A percentile compares a stretch with the other conserved stretches of the same genome.
Conservation (phyloP, 2,888 invertebrate genomes). For the Cephus spinipes region DNA sequence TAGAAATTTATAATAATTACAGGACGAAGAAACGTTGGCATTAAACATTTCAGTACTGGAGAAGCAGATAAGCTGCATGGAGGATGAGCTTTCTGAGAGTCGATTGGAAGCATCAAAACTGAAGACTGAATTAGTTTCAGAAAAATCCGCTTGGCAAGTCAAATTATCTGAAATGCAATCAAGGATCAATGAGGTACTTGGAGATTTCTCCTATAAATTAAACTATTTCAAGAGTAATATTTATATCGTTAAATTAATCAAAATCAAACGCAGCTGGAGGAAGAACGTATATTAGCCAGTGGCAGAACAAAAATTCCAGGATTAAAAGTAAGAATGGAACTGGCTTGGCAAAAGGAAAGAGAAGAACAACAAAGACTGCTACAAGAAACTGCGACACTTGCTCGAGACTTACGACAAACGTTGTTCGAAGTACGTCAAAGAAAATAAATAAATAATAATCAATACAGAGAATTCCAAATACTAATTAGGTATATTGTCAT, state of each 20-base stretch:
- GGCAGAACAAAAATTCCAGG: conserved; percentile 89
- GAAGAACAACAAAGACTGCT: conserved; percentile 91
- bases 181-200: conserved; percentile 80
- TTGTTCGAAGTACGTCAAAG: conserved; percentile 76
- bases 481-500: background rate
- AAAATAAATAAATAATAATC: conserved; percentile 4
- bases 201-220: conserved; percentile 8
- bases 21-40: conserved; percentile 78
- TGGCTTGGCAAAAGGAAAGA: conserved; percentile 94
- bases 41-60: conserved; percentile 79
- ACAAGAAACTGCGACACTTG: conserved; percentile 90
- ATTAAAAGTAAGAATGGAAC: conserved; percentile 86
- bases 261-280: conserved; percentile 75
- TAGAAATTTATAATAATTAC: conserved; percentile 24
- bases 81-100: conserved; percentile 89
- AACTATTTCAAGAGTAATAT: background rate
- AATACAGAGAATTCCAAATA: background rate
- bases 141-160: conserved; percentile 87
- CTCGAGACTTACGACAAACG: conserved; percentile 88
- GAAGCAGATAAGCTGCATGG: conserved; percentile 86
- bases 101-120: conserved; percentile 84
- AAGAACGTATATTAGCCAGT: conserved; percentile 84
- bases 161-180: conserved; percentile 90
- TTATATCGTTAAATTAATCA: conserved; percentile 12
- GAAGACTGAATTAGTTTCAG: conserved; percentile 91